phyloP scores from a whole-genome alignment of 2,797 vertebrate genomes.

The Lates japonicus region DNA sequence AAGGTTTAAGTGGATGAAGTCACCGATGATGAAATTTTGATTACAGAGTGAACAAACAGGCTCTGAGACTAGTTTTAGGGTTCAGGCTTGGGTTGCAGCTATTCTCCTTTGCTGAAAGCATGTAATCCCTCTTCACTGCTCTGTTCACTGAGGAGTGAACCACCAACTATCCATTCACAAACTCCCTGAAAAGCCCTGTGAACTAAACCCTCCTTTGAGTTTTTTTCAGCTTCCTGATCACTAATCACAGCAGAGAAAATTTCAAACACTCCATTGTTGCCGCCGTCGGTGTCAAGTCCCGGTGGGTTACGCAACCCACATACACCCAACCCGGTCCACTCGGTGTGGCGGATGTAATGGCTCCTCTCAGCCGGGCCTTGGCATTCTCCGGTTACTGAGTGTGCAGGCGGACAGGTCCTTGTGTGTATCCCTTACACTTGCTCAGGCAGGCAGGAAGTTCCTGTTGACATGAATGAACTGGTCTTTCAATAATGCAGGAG shows the following conservation, averaged over 20 bases:
- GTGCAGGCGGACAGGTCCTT: conserved; percentile 65
- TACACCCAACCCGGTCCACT: conserved; percentile 11
- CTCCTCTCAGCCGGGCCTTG: conserved; percentile 66
- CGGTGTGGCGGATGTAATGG: conserved; percentile 58
- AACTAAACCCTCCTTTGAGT: conserved; percentile 35
- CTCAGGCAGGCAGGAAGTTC: conserved; percentile 80
- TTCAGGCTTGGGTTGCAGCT: conserved; percentile 8
- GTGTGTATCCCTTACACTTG: conserved; percentile 77
- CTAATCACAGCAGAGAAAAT: conserved; percentile 41
- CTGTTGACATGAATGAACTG: conserved; percentile 80
- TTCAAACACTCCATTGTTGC: conserved; percentile 52
- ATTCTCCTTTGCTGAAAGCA: conserved; percentile 30
- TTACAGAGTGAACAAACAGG: neutral
- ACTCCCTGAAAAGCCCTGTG: conserved; percentile 23
- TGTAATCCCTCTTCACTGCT: conserved; percentile 39
- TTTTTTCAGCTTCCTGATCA: conserved; percentile 31
- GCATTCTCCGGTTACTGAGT: conserved; percentile 74
- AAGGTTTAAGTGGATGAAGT: too few relatives aligned
- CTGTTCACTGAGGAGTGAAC: conserved; percentile 25
- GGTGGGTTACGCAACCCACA: conserved; percentile 40
- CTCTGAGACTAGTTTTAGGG: neutral
- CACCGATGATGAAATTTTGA: neutral
- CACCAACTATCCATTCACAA: conserved; percentile 40
- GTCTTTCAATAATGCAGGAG: conserved; percentile 81
- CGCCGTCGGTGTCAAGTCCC: conserved; percentile 42